Base-by-base conservation (phyloP, 2,888 invertebrate genomes). In the Erpobdella octoculata region DNA sequence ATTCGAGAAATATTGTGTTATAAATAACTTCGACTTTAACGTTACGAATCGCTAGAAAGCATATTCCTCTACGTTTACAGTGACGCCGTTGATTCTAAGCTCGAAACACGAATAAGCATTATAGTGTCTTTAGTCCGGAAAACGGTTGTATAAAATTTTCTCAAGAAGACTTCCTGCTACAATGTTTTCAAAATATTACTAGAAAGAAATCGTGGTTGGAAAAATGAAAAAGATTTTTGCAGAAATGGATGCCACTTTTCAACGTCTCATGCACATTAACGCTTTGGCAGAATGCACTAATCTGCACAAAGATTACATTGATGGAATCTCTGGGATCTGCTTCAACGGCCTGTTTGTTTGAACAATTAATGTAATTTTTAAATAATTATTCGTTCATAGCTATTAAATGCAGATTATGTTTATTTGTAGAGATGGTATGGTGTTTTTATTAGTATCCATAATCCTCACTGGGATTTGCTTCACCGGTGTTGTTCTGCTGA, bases 401-500 rank as follows among this genome's bases (percentile, higher is more conserved):
- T n/a, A n/a, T n/a, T n/a, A n/a, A 53, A 5, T 53, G 28, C 53
- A 25, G 53, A n/a, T 18, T 1, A 18, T 53, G 5, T 9, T 53
- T 25, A 28, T 33, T 6, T 62, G 1, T 41, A 71, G 71, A 12
- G 67, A 71, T 33, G 71, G 71, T 15, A 59, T 71, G 58, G 35
- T 71, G 1, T 87, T 94, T 71, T 91, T 95, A 87, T 86, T 95
- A 78, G 85, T 91, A 73, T 92, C 93, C 38, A 90, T 93, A 74
- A 88, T 91, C 46, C 88, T 90, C 48, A 91, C 93, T 46, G 94
- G 94, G 15, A 87, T 95, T 76, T 86, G 93, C 78, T 89, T 95
- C 82, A 93, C 94, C 0, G 89, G 93, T 36, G 88, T 94, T 78
- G 93, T 94, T 67, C 91, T 93, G 87, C 90, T 94, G 70, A 93